Evolutionary conservation across 2,797 vertebrate genomes (phyloP).

Genomic region (Microcaecilia unicolor): DNA sequence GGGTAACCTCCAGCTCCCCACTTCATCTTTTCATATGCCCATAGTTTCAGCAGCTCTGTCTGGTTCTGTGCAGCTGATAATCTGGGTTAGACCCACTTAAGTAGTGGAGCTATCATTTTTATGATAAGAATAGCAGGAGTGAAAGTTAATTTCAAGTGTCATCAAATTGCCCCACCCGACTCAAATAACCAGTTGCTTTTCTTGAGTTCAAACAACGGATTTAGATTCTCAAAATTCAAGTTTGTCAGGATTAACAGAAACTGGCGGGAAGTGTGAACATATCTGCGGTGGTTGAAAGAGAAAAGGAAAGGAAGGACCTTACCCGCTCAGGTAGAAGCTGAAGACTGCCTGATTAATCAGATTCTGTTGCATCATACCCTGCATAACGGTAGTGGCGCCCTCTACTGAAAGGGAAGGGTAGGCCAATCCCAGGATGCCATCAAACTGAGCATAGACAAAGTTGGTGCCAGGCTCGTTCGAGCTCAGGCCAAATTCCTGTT

Average conservation of each 20-base stretch:
- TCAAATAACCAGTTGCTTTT: background rate
- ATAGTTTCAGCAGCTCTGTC: too few species aligned
- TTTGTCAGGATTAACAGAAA: too few species aligned
- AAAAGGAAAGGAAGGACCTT: background rate
- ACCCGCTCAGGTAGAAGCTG: conserved; percentile 13
- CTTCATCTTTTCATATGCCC: too few species aligned
- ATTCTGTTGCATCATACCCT: conserved; percentile 2
- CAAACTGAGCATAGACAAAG: conserved; percentile 10
- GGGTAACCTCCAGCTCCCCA: too few species aligned
- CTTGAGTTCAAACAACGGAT: too few species aligned
- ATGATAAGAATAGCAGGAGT: background rate
- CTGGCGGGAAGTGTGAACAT: too few species aligned
- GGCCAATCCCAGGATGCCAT: conserved; percentile 15
- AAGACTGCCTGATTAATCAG: background rate
- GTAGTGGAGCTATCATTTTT: too few species aligned
- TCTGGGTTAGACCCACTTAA: too few species aligned
- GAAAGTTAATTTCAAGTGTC: too few species aligned
- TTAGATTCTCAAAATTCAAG: too few species aligned
- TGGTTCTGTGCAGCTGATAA: background rate
- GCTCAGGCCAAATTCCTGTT: conserved; percentile 20
- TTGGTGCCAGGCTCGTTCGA: conserved; percentile 14
- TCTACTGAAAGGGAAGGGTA: conserved; percentile 8
- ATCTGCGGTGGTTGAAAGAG: too few species aligned
- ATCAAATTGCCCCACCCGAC: too few species aligned
- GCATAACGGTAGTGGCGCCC: conserved; percentile 6